Percentiles rank a stretch among this genome's conserved stretches.
Conservation (phyloP, 1,140 invertebrate genomes). For the Pseudachorutes palmiensis region DNA sequence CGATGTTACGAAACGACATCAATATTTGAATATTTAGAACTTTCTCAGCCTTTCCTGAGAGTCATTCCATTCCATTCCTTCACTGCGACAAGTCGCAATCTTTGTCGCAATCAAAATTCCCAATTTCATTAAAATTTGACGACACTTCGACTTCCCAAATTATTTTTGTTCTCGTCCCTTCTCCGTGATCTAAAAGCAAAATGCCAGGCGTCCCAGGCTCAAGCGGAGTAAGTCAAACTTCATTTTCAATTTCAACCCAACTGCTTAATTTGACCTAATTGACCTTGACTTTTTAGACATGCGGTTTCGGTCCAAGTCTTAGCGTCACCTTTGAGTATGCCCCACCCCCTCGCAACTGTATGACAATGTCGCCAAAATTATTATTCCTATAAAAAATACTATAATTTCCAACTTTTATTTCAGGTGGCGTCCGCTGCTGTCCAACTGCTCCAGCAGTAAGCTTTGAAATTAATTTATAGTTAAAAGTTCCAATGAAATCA, state of each 20-base stretch:
- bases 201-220: neutral
- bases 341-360: neutral
- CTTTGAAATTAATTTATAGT: neutral
- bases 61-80: no score
- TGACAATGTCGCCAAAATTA: neutral
- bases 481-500: neutral
- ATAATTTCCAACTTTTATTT: neutral
- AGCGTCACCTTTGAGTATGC: slow-evolving; percentile 4
- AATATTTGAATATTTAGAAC: no score
- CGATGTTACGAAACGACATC: no score
- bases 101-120: no score
- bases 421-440: slow-evolving; percentile 1
- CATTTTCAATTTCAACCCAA: neutral
- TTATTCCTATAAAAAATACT: neutral
- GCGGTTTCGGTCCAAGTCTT: neutral
- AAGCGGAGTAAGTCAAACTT: neutral
- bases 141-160: no score
- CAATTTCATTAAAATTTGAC: no score
- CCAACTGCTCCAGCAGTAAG: slow-evolving; percentile 5
- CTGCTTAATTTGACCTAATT: neutral
- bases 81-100: no score
- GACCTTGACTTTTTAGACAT: neutral
- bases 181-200: neutral
- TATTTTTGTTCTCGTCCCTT: no score
- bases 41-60: no score